Evolutionary conservation across 2,797 vertebrate species (phyloP).

Genomic region (Prionace glauca): DNA sequence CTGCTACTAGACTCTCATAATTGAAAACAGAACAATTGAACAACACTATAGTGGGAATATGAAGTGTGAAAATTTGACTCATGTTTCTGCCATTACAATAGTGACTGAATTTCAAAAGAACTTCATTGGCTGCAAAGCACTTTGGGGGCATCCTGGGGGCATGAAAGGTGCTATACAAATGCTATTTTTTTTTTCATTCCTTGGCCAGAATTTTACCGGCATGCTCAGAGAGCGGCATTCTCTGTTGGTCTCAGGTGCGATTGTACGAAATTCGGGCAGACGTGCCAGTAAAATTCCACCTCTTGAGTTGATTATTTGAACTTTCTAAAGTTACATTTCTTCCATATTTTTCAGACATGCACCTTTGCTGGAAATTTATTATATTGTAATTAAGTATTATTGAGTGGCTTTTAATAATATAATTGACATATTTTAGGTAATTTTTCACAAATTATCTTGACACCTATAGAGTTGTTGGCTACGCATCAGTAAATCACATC

Average conservation of each 20-base stretch:
- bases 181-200: not conserved
- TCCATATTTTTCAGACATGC: not conserved
- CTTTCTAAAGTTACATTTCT: not conserved
- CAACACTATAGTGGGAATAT: not conserved
- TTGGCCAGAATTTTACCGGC: not conserved
- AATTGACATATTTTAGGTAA: not conserved
- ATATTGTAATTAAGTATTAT: not conserved
- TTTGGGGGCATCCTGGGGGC: not conserved
- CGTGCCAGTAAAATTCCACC: too few relatives aligned
- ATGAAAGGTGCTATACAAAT: not conserved
- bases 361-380: not conserved
- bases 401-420: too few relatives aligned
- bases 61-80: not conserved
- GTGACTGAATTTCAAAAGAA: not conserved
- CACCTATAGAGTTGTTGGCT: not conserved
- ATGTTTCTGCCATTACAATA: not conserved
- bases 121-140: not conserved
- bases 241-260: too few relatives aligned
- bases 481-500: not conserved
- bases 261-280: too few relatives aligned
- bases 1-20: too few relatives aligned
- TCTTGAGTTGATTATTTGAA: not conserved
- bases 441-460: slow-evolving; percentile 1
- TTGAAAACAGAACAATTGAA: too few relatives aligned
- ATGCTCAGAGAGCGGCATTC: too few relatives aligned